Conservation (phyloP, 1,140 invertebrate species). For the Trichogramma pretiosum region DNA sequence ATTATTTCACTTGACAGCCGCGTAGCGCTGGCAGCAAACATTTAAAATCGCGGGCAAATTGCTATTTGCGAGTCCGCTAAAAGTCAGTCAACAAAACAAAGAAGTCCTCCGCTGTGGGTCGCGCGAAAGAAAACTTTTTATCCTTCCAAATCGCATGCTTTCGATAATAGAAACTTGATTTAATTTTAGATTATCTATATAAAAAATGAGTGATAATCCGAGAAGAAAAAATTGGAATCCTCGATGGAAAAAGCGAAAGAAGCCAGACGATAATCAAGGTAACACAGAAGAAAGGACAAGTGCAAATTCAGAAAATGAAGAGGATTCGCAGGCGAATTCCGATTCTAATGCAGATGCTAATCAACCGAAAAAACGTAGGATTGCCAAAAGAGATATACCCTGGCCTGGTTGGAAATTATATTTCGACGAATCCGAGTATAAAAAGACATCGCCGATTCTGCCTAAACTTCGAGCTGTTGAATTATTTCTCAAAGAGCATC, state of each 20-base stretch:
- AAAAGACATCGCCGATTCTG: constrained; percentile 38
- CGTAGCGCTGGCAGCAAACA: no score
- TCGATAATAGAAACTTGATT: no score
- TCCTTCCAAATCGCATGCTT: no score
- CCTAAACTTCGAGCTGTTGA: constrained; percentile 48
- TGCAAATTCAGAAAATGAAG: not conserved
- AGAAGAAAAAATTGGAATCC: constrained; percentile 7
- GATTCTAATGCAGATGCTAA: constrained; percentile 3
- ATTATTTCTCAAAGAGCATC: constrained; percentile 44
- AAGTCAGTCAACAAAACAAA: no score
- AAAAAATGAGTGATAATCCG: constrained; percentile 11
- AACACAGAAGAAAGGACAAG: not conserved
- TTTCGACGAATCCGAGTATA: constrained; percentile 55
- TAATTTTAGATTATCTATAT: no score
- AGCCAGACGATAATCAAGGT: not conserved
- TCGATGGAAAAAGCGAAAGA: constrained; percentile 9
- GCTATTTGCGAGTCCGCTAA: no score
- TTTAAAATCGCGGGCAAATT: no score
- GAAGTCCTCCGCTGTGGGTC: no score
- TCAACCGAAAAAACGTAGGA: constrained; percentile 1
- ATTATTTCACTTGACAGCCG: no score
- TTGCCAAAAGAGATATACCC: constrained; percentile 25
- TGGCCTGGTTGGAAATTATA: constrained; percentile 62
- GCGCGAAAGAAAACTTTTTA: no score
- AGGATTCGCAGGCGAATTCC: not conserved